Evolutionary conservation across 2,113 vertebrate genomes (phyloP).

Genomic region (Vulpes vulpes): DNA sequence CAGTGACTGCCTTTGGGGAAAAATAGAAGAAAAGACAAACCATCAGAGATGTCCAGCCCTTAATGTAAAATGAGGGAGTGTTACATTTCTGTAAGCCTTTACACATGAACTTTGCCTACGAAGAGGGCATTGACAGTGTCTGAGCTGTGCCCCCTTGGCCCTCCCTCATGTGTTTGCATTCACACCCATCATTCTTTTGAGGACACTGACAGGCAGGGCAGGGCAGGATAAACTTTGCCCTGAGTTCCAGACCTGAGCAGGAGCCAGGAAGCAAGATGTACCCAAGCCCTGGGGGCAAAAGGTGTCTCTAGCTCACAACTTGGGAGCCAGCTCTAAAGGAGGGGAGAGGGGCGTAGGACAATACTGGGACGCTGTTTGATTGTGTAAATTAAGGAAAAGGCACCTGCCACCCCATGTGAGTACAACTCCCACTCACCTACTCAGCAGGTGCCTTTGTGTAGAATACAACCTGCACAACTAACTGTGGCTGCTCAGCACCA

Average conservation of each 20-base stretch:
- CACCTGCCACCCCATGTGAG: neutral
- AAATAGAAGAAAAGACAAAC: neutral
- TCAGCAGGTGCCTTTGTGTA: neutral
- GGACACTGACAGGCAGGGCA: neutral
- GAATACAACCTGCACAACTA: neutral
- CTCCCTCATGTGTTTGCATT: neutral
- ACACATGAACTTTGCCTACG: neutral
- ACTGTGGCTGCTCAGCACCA: fast-evolving
- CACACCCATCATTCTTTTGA: neutral
- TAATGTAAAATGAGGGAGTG: neutral
- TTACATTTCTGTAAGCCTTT: neutral
- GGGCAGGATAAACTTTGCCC: neutral
- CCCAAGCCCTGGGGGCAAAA: neutral
- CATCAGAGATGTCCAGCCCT: neutral
- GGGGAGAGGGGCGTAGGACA: neutral
- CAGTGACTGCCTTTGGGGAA: neutral
- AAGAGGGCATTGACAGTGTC: neutral
- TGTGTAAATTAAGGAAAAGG: neutral
- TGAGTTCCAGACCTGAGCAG: neutral
- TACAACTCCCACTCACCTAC: too few relatives aligned
- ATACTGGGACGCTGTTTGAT: neutral
- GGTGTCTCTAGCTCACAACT: neutral
- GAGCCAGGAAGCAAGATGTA: neutral
- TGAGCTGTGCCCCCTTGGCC: neutral
- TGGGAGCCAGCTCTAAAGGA: neutral